Percentiles rank a stretch among this genome's conserved stretches.
phyloP scores from a whole-genome alignment of 2,888 invertebrate genomes.

The Polia nebulosa region DNA sequence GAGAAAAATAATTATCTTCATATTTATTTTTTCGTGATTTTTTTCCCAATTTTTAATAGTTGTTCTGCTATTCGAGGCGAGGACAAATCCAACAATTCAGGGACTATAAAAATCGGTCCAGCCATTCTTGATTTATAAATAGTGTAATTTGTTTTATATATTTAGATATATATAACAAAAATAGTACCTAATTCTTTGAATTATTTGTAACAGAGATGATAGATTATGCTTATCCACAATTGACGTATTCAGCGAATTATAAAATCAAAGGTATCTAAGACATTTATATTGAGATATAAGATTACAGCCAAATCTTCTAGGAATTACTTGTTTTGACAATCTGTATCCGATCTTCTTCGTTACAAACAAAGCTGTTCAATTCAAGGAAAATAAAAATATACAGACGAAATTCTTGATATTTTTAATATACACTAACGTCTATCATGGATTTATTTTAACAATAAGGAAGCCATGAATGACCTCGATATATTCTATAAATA shows the following conservation, averaged over 20 bases:
- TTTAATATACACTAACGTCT: conserved; percentile 22
- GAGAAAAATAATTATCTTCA: too few relatives aligned
- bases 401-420: conserved; percentile 13
- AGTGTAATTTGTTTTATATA: too few relatives aligned
- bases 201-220: neutral
- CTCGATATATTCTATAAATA: neutral
- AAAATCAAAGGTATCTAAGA: conserved; percentile 8
- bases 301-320: conserved; percentile 10
- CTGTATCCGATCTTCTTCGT: conserved; percentile 43
- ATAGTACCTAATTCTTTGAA: too few relatives aligned
- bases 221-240: conserved; percentile 4
- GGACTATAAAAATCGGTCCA: too few relatives aligned
- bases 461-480: neutral
- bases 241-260: conserved; percentile 11
- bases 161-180: too few relatives aligned
- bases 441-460: conserved; percentile 2
- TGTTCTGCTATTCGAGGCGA: too few relatives aligned
- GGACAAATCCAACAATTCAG: too few relatives aligned
- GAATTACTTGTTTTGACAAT: conserved; percentile 57
- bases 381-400: conserved; percentile 46
- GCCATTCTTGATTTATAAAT: too few relatives aligned
- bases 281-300: conserved; percentile 29
- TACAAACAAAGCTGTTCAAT: conserved; percentile 27
- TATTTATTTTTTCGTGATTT: too few relatives aligned
- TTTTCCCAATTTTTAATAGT: too few relatives aligned